Conservation (phyloP, 37 sponge, comb jelly and placozoan genomes). For the Cliona cf. orientalis region DNA sequence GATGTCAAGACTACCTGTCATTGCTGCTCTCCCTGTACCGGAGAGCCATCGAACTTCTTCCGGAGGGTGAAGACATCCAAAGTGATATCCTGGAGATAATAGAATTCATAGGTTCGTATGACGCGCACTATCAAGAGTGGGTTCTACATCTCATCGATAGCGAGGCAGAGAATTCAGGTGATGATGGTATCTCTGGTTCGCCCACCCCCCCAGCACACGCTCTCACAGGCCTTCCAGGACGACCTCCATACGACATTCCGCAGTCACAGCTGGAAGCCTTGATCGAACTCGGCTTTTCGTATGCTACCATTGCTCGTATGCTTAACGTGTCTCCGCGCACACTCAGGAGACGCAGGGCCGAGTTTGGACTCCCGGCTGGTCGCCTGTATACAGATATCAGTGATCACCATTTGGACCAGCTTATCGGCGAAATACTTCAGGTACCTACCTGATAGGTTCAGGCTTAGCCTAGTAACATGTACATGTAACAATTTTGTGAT, state of each 20-base stretch:
- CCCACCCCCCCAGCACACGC: not conserved
- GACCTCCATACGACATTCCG: not conserved
- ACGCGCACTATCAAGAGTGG: not conserved
- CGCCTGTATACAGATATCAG: not conserved
- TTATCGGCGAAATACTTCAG: not conserved
- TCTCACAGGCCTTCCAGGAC: not conserved
- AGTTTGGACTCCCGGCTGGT: not conserved
- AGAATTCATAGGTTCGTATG: not conserved
- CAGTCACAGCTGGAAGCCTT: not conserved
- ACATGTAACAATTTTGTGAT: too few species aligned
- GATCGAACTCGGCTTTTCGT: not conserved
- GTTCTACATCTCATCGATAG: not conserved
- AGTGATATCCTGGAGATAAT: not conserved
- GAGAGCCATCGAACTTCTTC: not conserved
- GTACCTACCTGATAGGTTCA: not conserved
- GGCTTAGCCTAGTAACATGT: too few species aligned
- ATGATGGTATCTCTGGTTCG: too few species aligned
- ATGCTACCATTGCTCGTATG: not conserved
- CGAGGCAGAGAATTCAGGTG: not conserved
- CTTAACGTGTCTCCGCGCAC: conserved; percentile 5
- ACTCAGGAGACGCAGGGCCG: not conserved
- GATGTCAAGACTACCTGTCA: not conserved
- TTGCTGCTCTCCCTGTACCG: not conserved
- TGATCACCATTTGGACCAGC: not conserved
- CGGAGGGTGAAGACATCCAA: not conserved